These are phyloP conservation scores for Danaus plexippus DNA, from an alignment of 1,140 invertebrate genomes.

Conservation along the genomic window DNA sequence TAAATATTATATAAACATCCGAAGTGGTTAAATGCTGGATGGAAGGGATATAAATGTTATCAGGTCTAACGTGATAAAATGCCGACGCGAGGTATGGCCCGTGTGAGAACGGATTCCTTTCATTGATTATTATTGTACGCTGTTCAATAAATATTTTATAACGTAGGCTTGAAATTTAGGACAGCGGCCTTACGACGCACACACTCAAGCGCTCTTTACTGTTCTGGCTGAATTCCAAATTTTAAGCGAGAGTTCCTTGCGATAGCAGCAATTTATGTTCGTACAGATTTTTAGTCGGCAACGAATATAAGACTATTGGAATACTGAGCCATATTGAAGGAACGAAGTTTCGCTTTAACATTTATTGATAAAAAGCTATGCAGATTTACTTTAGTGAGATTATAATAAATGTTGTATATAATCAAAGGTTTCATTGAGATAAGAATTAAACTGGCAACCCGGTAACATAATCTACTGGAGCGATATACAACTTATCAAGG, in stretches of 20 bases:
- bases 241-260: slow-evolving; percentile 28
- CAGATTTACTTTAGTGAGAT: no score
- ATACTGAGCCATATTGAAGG: no score
- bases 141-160: slow-evolving; percentile 45
- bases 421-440: no score
- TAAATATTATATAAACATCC: slow-evolving; percentile 12
- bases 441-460: no score
- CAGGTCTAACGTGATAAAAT: slow-evolving; percentile 8
- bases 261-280: slow-evolving; percentile 36
- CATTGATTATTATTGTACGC: slow-evolving; percentile 14
- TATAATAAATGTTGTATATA: no score
- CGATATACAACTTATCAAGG: no score
- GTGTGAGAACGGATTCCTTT: background rate
- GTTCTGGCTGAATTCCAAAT: slow-evolving; percentile 56
- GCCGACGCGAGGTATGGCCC: background rate
- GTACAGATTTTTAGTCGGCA: slow-evolving; percentile 29
- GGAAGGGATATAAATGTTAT: slow-evolving; percentile 7
- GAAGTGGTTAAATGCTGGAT: slow-evolving; percentile 4
- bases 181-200: slow-evolving; percentile 40
- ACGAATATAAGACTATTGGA: background rate
- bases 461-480: no score
- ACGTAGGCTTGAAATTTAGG: slow-evolving; percentile 41
- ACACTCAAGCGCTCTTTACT: slow-evolving; percentile 33
- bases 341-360: no score
- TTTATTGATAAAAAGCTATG: no score